Base-by-base conservation (phyloP, 2,888 invertebrate species). In the Eudasyphora cyanicolor region DNA sequence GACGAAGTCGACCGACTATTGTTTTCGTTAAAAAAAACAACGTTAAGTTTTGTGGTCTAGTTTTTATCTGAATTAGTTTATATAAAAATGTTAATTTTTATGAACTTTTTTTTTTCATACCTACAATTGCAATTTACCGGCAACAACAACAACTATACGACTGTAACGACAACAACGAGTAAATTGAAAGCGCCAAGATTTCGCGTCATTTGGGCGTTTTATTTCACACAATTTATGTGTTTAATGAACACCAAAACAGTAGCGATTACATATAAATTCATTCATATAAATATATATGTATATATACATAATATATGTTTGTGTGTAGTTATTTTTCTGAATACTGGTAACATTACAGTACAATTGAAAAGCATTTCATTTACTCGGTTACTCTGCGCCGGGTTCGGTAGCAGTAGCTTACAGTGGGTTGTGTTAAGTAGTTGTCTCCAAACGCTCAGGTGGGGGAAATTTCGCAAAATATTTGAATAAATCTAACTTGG, bases 191-290 rank as follows among this genome's bases (percentile, higher is more conserved):
- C 74, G 35, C 76, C 76, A 79, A 77, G 76, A 71, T 74, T 79
- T 79, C 79, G 67, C 79, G 82, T 79, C 82, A 74, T 54, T 70
- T 74, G 73, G 69, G 62, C 62, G 76, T 83, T 83, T 77, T 54
- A 77, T 77, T 83, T 79, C 82, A 79, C 82, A 79, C 74, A 32
- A 67, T 67, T 67, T 42, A 60, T 29, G 32, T 6, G 32, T n/a
- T n/a, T n/a, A 8, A 24, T 42, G 67, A 67, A 67, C 67, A 67
- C 67, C 67, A n/a, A n/a, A n/a, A n/a, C n/a, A 42, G 67, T 67
- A 67, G 67, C 67, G 19, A 7, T 24, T 21, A 7, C 57, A 27
- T 27, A 45, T 35, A 35, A 5, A 7, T 19, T 4, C 27, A 24
- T 57, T 12, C 57, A 57, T 27, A 27, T 14, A 24, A 54, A 5